Evolutionary conservation across 2,888 invertebrate species (phyloP).

Genomic region (Trissolcus japonicus): DNA sequence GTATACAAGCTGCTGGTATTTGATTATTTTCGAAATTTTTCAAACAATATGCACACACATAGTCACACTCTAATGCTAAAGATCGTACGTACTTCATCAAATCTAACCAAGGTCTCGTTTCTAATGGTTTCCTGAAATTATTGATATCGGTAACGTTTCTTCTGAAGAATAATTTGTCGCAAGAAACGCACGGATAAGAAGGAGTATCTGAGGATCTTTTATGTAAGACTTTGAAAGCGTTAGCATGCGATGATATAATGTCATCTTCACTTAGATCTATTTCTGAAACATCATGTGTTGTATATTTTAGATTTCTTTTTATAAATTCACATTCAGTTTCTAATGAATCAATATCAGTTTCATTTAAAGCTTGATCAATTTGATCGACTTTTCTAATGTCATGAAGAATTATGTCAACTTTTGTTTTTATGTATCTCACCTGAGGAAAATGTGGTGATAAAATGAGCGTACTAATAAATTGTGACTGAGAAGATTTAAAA

Average conservation of each 20-base stretch:
- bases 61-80: neutral
- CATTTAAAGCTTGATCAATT: neutral
- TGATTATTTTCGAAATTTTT: neutral
- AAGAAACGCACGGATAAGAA: neutral
- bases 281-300: neutral
- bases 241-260: neutral
- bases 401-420: neutral
- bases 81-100: neutral
- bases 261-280: constrained; percentile 3
- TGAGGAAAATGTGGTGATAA: neutral
- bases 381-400: neutral
- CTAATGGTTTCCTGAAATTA: neutral
- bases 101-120: neutral
- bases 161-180: constrained; percentile 13
- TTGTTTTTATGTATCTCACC: neutral
- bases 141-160: neutral
- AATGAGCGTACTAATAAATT: constrained; percentile 4
- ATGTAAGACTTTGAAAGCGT: constrained; percentile 5
- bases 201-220: constrained; percentile 6
- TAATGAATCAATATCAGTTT: neutral
- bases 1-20: constrained; percentile 13
- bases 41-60: neutral
- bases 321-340: neutral
- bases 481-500: constrained; percentile 42
- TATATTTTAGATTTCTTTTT: neutral